Conservation (phyloP, 2,797 vertebrate species). For the Fratercula arctica region DNA sequence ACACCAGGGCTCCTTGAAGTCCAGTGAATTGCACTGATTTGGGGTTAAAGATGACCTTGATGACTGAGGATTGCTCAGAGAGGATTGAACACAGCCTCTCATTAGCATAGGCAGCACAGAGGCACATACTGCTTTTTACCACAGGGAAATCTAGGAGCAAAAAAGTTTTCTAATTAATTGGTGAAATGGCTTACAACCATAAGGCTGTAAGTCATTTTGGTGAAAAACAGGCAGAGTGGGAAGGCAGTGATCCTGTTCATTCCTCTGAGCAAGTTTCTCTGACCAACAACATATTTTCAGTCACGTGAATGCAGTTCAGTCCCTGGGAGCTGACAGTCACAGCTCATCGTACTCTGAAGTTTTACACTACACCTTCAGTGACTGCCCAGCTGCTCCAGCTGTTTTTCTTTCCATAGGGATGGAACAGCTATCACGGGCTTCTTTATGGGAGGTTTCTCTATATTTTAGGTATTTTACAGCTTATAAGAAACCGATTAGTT, state of each 20-base stretch:
- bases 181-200: background rate
- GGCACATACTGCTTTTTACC: background rate
- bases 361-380: background rate
- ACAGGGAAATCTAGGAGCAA: background rate
- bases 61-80: background rate
- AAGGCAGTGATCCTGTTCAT: background rate
- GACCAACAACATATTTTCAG: background rate
- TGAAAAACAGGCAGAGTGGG: background rate
- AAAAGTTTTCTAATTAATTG: background rate
- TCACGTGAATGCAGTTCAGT: background rate
- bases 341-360: background rate
- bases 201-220: background rate
- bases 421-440: background rate
- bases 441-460: background rate
- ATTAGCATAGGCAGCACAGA: background rate
- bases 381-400: background rate
- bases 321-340: background rate
- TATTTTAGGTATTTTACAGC: background rate
- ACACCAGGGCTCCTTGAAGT: background rate
- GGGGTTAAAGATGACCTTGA: background rate
- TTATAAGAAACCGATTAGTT: background rate
- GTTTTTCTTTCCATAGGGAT: background rate
- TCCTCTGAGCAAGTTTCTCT: background rate
- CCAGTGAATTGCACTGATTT: background rate
- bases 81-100: background rate